Conservation (phyloP, 2,888 invertebrate genomes). For the Heteromyza rotundicornis region DNA sequence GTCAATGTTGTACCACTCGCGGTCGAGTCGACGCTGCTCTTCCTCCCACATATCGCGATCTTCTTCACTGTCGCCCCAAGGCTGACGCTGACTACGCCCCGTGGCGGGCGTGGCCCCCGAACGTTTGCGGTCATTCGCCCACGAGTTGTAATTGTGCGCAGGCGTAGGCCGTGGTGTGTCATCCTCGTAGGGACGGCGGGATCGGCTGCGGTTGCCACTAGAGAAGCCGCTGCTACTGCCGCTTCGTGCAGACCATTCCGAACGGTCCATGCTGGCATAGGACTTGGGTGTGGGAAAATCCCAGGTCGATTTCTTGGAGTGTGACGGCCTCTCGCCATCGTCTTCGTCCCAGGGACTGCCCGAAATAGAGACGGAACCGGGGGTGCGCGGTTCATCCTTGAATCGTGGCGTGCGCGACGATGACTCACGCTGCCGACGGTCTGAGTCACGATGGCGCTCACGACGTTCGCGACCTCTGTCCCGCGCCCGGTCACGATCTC, state of each 20-base stretch:
- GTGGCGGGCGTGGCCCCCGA: constrained; percentile 71
- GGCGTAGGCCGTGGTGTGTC: constrained; percentile 86
- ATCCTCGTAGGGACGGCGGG: constrained; percentile 63
- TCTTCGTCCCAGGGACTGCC: constrained; percentile 72
- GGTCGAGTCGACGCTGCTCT: constrained; percentile 86
- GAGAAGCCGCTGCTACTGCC: constrained; percentile 35
- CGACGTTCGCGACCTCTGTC: constrained; percentile 44
- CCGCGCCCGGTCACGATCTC: constrained; percentile 43
- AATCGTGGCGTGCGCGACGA: constrained; percentile 66
- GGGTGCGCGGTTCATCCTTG: constrained; percentile 87
- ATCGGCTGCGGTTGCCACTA: constrained; percentile 40
- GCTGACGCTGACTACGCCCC: constrained; percentile 57
- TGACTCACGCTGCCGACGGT: constrained; percentile 36
- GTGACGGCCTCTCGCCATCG: constrained; percentile 62
- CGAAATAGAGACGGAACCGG: constrained; percentile 71
- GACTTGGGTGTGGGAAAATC: constrained; percentile 88
- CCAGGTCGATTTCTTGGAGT: constrained; percentile 79
- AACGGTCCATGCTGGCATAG: constrained; percentile 59
- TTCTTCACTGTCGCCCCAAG: constrained; percentile 70
- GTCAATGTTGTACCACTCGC: constrained; percentile 97
- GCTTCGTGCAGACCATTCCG: constrained; percentile 53
- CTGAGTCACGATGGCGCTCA: constrained; percentile 39
- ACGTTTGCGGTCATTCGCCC: constrained; percentile 73
- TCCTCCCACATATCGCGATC: constrained; percentile 88
- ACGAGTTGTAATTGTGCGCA: constrained; percentile 77